Percentiles rank a stretch among this genome's conserved stretches.
These are phyloP conservation scores for Apodemus speciosus DNA, from an alignment of 2,113 vertebrate species.

Conservation along the genomic window DNA sequence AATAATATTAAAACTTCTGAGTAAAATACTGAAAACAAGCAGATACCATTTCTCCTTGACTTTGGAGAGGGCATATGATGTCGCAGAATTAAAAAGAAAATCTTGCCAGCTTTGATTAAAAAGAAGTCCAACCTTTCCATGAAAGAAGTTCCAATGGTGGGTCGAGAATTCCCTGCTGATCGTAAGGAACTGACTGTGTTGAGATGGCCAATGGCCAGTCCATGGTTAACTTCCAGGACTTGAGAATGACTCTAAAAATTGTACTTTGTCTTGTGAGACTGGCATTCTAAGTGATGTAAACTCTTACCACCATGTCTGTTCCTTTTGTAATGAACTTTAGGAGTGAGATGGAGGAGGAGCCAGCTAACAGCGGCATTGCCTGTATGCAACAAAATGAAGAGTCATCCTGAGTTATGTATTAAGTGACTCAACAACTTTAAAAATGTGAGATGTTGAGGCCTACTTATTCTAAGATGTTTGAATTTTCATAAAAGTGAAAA, in stretches of 20 bases:
- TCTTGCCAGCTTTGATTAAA: background rate
- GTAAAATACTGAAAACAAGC: background rate
- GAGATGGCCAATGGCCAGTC: accelerated
- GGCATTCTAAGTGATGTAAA: background rate
- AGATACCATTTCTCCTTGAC: background rate
- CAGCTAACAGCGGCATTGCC: background rate
- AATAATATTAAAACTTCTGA: background rate
- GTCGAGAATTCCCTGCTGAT: background rate
- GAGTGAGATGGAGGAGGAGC: background rate
- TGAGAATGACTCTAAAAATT: background rate
- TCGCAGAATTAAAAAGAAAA: background rate
- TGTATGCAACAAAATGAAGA: background rate
- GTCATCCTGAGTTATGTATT: background rate
- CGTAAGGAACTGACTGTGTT: background rate
- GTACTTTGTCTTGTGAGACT: background rate
- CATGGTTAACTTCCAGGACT: background rate
- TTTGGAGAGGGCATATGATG: background rate
- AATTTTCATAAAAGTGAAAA: slow-evolving; percentile 21
- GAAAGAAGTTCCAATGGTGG: background rate
- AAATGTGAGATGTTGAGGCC: background rate
- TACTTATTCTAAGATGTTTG: background rate
- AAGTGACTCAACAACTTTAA: background rate
- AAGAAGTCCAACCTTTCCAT: background rate
- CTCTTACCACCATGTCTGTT: background rate
- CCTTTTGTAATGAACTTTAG: background rate